Conservation (phyloP, 2,888 invertebrate species). For the Drosophila paramelanica region DNA sequence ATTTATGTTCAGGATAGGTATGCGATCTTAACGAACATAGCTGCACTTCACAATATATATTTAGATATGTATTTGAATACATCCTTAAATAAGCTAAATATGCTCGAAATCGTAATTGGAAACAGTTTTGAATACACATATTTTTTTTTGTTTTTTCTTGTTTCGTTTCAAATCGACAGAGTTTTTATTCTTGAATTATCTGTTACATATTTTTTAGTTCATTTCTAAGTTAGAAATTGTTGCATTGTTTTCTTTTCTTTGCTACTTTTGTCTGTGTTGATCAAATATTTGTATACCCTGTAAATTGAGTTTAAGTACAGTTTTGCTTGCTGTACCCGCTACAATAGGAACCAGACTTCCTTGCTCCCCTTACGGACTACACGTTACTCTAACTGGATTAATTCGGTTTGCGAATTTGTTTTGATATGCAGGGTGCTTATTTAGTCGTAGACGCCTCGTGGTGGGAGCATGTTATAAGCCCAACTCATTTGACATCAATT, state of each 20-base stretch:
- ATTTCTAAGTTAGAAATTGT: neutral
- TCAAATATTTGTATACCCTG: slow-evolving; percentile 44
- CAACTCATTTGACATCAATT: too few relatives aligned
- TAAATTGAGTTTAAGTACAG: slow-evolving; percentile 38
- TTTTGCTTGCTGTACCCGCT: slow-evolving; percentile 17
- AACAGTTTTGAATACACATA: neutral
- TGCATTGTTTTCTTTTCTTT: neutral
- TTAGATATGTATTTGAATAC: too few relatives aligned
- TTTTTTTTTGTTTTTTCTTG: neutral
- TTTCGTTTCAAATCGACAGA: neutral
- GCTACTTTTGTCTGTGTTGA: neutral
- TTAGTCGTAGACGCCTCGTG: slow-evolving; percentile 18
- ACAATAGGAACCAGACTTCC: slow-evolving; percentile 62
- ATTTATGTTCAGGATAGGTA: neutral
- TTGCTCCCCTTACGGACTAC: slow-evolving; percentile 26
- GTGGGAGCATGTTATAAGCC: neutral
- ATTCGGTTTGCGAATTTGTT: slow-evolving; percentile 1
- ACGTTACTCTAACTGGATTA: slow-evolving; percentile 5
- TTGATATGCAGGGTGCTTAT: slow-evolving; percentile 53
- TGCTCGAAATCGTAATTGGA: neutral
- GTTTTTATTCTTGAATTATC: slow-evolving; percentile 5
- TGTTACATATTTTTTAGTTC: slow-evolving; percentile 1
- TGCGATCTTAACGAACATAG: neutral
- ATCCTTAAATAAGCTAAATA: too few relatives aligned
- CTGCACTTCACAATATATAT: too few relatives aligned